phyloP scores from a whole-genome alignment of 2,888 invertebrate genomes.

The Tenthredo livida region DNA sequence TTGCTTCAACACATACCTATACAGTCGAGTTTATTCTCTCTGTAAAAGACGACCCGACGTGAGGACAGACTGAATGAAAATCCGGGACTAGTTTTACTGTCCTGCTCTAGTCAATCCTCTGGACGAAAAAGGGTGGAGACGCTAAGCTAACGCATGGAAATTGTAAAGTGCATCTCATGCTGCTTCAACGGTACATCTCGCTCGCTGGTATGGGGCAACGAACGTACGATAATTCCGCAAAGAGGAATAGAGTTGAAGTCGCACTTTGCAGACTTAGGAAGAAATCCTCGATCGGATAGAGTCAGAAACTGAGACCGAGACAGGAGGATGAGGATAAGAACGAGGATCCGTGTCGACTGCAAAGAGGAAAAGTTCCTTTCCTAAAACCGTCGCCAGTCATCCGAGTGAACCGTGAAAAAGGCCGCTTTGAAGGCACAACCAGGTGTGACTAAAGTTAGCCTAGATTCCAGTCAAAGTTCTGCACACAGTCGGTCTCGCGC shows the following conservation, averaged over 20 bases:
- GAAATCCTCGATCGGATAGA: slow-evolving; percentile 40
- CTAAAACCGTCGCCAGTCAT: slow-evolving; percentile 28
- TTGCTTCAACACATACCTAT: background rate
- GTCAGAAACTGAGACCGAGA: slow-evolving; percentile 5
- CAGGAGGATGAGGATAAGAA: slow-evolving; percentile 24
- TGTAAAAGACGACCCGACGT: background rate
- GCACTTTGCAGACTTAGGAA: slow-evolving; percentile 43
- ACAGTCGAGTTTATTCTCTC: slow-evolving; percentile 29
- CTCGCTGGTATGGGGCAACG: slow-evolving; percentile 5
- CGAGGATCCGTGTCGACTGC: slow-evolving; percentile 29
- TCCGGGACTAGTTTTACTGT: slow-evolving; percentile 30
- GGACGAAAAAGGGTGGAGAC: slow-evolving; percentile 32
- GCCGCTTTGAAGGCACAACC: slow-evolving; percentile 13
- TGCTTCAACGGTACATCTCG: slow-evolving; percentile 13
- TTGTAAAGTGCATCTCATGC: slow-evolving; percentile 49
- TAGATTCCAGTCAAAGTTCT: background rate
- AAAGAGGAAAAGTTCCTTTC: slow-evolving; percentile 6
- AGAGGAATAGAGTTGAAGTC: slow-evolving; percentile 47
- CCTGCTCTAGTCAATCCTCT: slow-evolving; percentile 40
- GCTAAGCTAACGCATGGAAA: slow-evolving; percentile 51
- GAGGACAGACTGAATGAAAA: slow-evolving; percentile 30
- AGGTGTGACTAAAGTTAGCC: slow-evolving; percentile 7
- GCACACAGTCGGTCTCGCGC: background rate
- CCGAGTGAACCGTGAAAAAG: slow-evolving; percentile 38
- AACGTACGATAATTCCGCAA: slow-evolving; percentile 49